These are phyloP conservation scores for Halcyon leucocephala DNA, from an alignment of 2,797 vertebrate species.

Conservation along the genomic window DNA sequence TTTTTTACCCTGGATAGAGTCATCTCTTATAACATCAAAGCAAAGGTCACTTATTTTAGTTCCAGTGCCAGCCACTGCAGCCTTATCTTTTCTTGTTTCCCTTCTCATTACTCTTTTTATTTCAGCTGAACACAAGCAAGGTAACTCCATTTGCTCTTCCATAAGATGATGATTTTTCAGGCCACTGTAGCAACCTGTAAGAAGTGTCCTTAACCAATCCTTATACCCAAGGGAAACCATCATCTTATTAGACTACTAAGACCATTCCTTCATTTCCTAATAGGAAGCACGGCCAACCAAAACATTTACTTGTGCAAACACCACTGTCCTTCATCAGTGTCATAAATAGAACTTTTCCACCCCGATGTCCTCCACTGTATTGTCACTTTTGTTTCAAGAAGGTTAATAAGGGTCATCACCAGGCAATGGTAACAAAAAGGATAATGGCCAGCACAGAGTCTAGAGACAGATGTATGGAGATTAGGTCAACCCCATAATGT, in stretches of 20 bases:
- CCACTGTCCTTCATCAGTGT: not conserved
- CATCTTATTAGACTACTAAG: not conserved
- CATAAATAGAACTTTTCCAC: not conserved
- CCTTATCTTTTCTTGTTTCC: not conserved
- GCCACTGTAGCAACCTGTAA: not conserved
- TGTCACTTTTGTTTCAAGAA: not conserved
- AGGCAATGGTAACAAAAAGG: not conserved
- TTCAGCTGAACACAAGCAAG: not conserved
- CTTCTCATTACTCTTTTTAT: not conserved
- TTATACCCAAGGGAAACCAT: not conserved
- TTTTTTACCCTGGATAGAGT: not conserved
- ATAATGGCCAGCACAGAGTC: not conserved
- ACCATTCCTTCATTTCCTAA: not conserved
- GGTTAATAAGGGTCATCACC: not conserved
- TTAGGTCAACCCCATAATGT: not conserved
- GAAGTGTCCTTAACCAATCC: not conserved
- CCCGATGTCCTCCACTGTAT: not conserved
- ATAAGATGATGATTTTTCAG: not conserved
- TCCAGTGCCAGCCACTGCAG: not conserved
- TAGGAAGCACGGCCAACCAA: not conserved
- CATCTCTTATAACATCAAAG: not conserved
- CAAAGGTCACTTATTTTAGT: not conserved
- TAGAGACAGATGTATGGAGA: not conserved
- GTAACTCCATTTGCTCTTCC: not conserved
- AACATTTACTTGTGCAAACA: not conserved